Conservation (phyloP, 2,888 invertebrate genomes). For the Acanthosepion pharaonis region DNA sequence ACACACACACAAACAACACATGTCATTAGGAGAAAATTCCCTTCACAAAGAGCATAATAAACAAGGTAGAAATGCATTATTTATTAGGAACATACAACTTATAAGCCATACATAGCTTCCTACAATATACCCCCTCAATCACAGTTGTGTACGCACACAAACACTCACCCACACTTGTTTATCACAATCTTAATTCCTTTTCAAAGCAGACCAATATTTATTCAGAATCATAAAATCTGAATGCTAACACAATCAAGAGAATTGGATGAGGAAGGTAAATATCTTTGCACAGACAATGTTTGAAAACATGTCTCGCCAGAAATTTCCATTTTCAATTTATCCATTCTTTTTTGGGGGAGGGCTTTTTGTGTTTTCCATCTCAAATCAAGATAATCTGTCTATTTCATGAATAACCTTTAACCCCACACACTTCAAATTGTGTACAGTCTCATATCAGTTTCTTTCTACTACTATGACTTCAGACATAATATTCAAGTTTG, state of each 20-base stretch:
- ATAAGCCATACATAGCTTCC: neutral
- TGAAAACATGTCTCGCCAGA: slow-evolving; percentile 33
- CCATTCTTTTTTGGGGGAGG: neutral
- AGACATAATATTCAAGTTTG: too few relatives aligned
- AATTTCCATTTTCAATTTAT: neutral
- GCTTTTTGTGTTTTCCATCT: neutral
- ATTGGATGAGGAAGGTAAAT: neutral
- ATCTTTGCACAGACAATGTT: slow-evolving; percentile 21
- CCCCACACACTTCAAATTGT: neutral
- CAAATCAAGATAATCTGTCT: slow-evolving; percentile 33
- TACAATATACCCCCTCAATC: neutral
- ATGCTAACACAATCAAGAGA: slow-evolving; percentile 22
- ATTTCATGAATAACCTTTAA: slow-evolving; percentile 18
- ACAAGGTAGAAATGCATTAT: slow-evolving; percentile 22
- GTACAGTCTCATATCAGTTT: neutral
- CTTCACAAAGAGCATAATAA: slow-evolving; percentile 1
- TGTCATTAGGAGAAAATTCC: slow-evolving; percentile 6
- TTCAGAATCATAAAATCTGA: slow-evolving; percentile 33
- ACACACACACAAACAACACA: neutral
- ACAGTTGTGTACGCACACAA: neutral
- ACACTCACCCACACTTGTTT: neutral
- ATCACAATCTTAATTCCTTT: neutral
- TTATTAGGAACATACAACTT: neutral
- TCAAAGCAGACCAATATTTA: slow-evolving; percentile 13
- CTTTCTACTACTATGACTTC: too few relatives aligned